phyloP scores from a whole-genome alignment of 2,113 vertebrate genomes.

The Etia nguti region DNA sequence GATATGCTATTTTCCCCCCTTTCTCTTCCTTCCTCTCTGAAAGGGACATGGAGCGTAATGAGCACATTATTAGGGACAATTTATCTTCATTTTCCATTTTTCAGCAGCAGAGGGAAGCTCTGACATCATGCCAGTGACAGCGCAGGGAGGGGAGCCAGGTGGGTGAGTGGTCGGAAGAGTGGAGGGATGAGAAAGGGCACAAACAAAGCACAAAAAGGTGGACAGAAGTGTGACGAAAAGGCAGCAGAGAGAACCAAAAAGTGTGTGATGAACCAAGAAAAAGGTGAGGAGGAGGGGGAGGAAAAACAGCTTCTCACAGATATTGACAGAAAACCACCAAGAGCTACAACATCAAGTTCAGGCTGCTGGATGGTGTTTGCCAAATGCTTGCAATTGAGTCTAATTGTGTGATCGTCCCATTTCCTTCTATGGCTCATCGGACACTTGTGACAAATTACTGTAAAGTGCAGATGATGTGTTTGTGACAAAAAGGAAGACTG shows the following conservation, averaged over 20 bases:
- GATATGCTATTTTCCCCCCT: not conserved
- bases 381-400: not conserved
- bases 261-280: not conserved
- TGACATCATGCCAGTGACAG: conserved; percentile 24
- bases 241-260: not conserved
- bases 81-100: conserved; percentile 46
- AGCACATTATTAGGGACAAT: conserved; percentile 33
- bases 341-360: not conserved
- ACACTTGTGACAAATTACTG: conserved; percentile 18
- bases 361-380: not conserved
- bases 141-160: not conserved
- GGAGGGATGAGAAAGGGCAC: not conserved
- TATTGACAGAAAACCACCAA: conserved; percentile 6
- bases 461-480: not conserved
- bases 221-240: not conserved
- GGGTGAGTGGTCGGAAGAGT: not conserved
- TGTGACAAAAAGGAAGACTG: not conserved
- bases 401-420: conserved; percentile 9
- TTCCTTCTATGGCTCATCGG: conserved; percentile 4
- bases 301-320: not conserved
- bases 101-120: not conserved
- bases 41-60: conserved; percentile 22
- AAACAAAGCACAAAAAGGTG: not conserved
- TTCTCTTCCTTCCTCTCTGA: not conserved
- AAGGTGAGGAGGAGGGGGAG: not conserved